A percentile compares a stretch with the other conserved stretches of the same genome.
phyloP scores from a whole-genome alignment of 2,888 invertebrate genomes.

The Muschampia plurimacula region DNA sequence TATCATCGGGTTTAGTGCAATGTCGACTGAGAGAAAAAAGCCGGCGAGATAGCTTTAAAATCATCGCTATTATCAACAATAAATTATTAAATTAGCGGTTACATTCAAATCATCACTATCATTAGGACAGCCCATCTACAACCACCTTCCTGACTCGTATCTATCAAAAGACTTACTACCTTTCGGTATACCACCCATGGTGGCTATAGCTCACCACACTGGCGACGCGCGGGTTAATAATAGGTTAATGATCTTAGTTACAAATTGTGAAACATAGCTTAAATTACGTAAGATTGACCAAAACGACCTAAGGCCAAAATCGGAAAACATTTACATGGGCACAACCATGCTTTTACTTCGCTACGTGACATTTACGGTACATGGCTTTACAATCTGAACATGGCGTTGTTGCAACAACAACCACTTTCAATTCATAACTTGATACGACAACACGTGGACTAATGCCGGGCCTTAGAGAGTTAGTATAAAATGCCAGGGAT shows the following conservation, averaged over 20 bases:
- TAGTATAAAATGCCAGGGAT: background rate
- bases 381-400: slow-evolving; percentile 14
- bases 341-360: slow-evolving; percentile 9
- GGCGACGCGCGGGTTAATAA: background rate
- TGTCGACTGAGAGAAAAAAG: too few relatives aligned
- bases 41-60: too few relatives aligned
- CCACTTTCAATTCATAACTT: slow-evolving; percentile 25
- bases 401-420: slow-evolving; percentile 27
- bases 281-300: slow-evolving; percentile 9
- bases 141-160: too few relatives aligned
- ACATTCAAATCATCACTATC: too few relatives aligned
- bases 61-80: too few relatives aligned
- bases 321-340: slow-evolving; percentile 11
- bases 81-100: too few relatives aligned
- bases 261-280: slow-evolving; percentile 2
- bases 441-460: background rate
- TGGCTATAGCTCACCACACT: background rate
- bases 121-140: too few relatives aligned
- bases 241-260: background rate
- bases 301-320: slow-evolving; percentile 7
- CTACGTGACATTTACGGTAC: slow-evolving; percentile 32
- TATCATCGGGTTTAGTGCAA: too few relatives aligned
- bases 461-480: background rate
- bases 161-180: too few relatives aligned
- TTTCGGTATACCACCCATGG: background rate